These are phyloP conservation scores for Plagodis dolabraria DNA, from an alignment of 2,888 invertebrate species.

Conservation along the genomic window DNA sequence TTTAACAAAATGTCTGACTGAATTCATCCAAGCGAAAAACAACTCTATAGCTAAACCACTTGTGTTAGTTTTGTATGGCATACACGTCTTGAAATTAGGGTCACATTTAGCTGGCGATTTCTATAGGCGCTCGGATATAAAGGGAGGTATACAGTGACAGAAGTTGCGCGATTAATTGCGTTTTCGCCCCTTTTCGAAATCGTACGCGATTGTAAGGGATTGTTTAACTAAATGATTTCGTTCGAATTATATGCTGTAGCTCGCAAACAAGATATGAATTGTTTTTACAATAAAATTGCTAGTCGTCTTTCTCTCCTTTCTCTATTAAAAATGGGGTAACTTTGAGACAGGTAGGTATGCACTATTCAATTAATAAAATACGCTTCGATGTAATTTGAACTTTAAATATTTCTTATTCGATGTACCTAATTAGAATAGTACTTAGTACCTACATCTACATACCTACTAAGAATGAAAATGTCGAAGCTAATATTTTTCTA, in stretches of 20 bases:
- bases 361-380: too few relatives aligned
- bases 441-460: too few relatives aligned
- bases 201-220: slow-evolving; percentile 46
- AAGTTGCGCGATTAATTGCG: slow-evolving; percentile 77
- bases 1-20: slow-evolving; percentile 22
- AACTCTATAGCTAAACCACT: not conserved
- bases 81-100: slow-evolving; percentile 29
- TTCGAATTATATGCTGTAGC: slow-evolving; percentile 40
- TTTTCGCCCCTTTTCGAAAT: slow-evolving; percentile 69
- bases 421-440: too few relatives aligned
- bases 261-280: not conserved
- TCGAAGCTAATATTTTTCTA: too few relatives aligned
- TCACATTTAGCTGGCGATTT: slow-evolving; percentile 26
- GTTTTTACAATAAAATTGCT: too few relatives aligned
- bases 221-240: slow-evolving; percentile 61
- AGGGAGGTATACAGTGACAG: slow-evolving; percentile 61
- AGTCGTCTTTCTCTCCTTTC: too few relatives aligned
- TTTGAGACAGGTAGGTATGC: too few relatives aligned
- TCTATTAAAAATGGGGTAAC: too few relatives aligned
- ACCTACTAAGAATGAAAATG: too few relatives aligned
- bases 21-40: not conserved
- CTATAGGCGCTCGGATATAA: slow-evolving; percentile 24
- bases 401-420: too few relatives aligned
- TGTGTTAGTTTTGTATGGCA: not conserved
- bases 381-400: too few relatives aligned